A percentile compares a stretch with the other conserved stretches of the same genome.
Evolutionary conservation across 2,113 vertebrate genomes (phyloP).

Genomic region (Scortum barcoo): DNA sequence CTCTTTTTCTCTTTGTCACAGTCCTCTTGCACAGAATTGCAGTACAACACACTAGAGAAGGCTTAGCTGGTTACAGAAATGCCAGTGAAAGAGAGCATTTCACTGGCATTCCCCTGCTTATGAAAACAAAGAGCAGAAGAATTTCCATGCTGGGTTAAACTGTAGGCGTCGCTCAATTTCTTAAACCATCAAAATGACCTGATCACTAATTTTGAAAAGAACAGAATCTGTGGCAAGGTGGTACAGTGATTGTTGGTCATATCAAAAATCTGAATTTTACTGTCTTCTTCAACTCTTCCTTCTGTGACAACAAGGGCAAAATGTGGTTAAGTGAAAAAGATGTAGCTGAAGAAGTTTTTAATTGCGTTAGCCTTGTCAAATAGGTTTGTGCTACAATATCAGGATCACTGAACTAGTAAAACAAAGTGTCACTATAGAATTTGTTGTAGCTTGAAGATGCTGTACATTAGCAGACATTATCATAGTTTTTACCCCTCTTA

Average conservation of each 20-base stretch:
- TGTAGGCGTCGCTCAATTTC: not conserved
- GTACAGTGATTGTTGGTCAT: constrained; percentile 10
- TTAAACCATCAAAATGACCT: not conserved
- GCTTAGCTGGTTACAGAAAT: constrained; percentile 52
- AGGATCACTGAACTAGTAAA: not conserved
- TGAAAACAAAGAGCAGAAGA: constrained; percentile 21
- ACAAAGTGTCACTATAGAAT: not conserved
- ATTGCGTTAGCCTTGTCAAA: not conserved
- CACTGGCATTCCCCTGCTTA: constrained; percentile 49
- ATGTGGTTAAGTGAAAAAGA: not conserved
- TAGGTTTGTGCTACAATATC: not conserved
- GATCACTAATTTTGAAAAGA: not conserved
- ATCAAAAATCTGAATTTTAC: not conserved
- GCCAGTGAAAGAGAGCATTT: constrained; percentile 64
- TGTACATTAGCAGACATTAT: not conserved
- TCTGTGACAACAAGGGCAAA: not conserved
- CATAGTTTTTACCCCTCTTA: constrained; percentile 14
- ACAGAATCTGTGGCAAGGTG: not conserved
- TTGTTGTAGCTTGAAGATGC: not conserved
- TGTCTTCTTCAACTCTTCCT: not conserved
- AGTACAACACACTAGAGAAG: constrained; percentile 14
- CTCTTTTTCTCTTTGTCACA: constrained; percentile 54
- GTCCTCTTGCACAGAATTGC: constrained; percentile 43
- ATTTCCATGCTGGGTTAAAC: constrained; percentile 16
- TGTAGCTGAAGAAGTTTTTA: not conserved